Base-by-base conservation (phyloP, 2,797 vertebrate genomes). In the Syngnathus acus region DNA sequence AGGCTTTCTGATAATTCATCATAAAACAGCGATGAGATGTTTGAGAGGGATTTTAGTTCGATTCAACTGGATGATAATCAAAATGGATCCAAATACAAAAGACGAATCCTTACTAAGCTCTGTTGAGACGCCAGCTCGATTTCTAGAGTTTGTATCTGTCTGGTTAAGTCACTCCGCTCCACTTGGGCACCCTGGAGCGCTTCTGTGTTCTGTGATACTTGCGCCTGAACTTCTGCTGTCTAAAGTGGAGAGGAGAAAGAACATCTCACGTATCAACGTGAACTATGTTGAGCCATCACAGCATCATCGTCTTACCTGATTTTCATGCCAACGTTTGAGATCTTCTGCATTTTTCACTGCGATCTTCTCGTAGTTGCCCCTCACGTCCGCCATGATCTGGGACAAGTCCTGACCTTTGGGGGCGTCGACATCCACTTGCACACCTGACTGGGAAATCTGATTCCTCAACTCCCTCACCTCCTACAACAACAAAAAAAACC, bases 391-490 rank as follows among this genome's bases (percentile, higher is more conserved):
- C 93, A 97, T 94, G 71, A 94, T 75, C 81, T 93, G 93, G 62
- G 91, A 37, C 67, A 98, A 82, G 77, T 97, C 95, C 70, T 95
- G 93, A 6, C 94, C 90, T 77, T 95, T 94, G 67, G 95, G 93
- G 16, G 94, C 92, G 0, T 98, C 95, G 17, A 98, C 85, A 45
- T 98, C 95, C 72, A 98, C 95, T 0, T 95, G 95, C 73, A 98
- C 84, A 0, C 92, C 94, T 0, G 93, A 95, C 19, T 86, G 84
- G 32, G 91, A 83, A 45, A 95, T 89, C 82, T 97, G 95, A 67
- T 72, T 89, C 68, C 92, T 92, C 58, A 98, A 67, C 66, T 90
- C 92, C 75, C 84, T 90, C 51, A 95, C 91, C 78, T 97, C 95
- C 95, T 97, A 54, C 32, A 32, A 40, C 1, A 23, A 14, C 37